These are phyloP conservation scores for Paralichthys olivaceus DNA, from an alignment of 2,113 vertebrate species.

Conservation along the genomic window DNA sequence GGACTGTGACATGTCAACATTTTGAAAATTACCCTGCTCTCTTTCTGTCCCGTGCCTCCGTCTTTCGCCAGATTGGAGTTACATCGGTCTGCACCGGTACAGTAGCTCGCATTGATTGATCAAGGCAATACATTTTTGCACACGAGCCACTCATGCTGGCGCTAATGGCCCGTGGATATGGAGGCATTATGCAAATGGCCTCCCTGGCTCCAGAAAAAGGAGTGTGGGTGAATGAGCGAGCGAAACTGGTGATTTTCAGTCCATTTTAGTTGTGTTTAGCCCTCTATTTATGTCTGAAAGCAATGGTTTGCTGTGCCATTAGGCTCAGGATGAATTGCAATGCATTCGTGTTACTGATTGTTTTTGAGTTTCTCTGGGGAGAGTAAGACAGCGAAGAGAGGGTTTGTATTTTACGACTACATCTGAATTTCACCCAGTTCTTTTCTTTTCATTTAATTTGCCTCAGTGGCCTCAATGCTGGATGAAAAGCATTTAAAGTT, in stretches of 20 bases:
- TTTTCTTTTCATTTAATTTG: neutral
- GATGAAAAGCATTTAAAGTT: neutral
- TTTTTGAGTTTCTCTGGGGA: neutral
- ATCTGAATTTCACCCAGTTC: neutral
- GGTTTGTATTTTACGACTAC: neutral
- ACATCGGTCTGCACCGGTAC: constrained; percentile 34
- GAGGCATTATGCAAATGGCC: constrained; percentile 75
- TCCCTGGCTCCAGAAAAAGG: constrained; percentile 29
- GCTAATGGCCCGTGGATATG: constrained; percentile 73
- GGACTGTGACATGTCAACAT: constrained; percentile 5
- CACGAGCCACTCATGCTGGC: constrained; percentile 62
- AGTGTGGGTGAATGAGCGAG: constrained; percentile 52
- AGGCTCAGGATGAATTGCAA: constrained; percentile 45
- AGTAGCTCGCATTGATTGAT: constrained; percentile 69
- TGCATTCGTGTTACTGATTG: neutral
- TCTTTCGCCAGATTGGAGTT: constrained; percentile 18
- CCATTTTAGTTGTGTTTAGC: constrained; percentile 63
- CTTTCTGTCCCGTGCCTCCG: neutral
- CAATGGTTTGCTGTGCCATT: constrained; percentile 56
- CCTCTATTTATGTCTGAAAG: constrained; percentile 49
- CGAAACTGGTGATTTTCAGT: constrained; percentile 55
- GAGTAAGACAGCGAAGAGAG: neutral
- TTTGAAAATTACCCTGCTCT: neutral
- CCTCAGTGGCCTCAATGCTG: neutral
- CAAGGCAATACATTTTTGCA: constrained; percentile 66